Evolutionary conservation across 2,888 invertebrate species (phyloP).

Genomic region (Sepioteuthis lessoniana): DNA sequence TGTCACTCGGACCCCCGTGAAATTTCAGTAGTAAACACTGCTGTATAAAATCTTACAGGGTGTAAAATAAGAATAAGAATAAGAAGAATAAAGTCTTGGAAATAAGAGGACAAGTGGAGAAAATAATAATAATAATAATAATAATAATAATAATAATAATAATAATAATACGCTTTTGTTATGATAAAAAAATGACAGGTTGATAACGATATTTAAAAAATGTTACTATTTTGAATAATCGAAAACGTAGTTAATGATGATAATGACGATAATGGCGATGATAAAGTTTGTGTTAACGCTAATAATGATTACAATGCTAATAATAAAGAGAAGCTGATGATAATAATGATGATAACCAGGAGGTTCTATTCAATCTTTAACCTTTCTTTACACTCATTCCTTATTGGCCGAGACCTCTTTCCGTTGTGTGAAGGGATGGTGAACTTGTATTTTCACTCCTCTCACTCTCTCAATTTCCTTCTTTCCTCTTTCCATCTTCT

Average conservation of each 20-base stretch:
- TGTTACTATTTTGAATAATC: no score
- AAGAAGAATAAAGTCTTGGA: no score
- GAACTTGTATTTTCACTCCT: not conserved
- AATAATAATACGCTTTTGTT: not conserved
- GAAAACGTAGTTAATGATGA: no score
- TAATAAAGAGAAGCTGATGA: not conserved
- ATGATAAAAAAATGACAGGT: not conserved
- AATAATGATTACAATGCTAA: not conserved
- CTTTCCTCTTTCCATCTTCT: not conserved
- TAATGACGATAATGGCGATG: not conserved
- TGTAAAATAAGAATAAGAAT: no score
- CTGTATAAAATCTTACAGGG: no score
- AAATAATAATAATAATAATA: not conserved
- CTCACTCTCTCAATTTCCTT: not conserved
- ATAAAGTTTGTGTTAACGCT: not conserved
- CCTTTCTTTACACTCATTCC: not conserved
- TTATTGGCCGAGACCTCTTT: not conserved
- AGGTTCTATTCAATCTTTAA: constrained; percentile 2
- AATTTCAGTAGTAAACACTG: no score
- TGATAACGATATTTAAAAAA: not conserved
- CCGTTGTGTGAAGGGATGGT: not conserved
- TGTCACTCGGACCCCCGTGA: no score
- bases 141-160: not conserved
- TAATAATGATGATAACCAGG: not conserved
- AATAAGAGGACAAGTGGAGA: no score